A percentile compares a stretch with the other conserved stretches of the same genome.
Conservation (phyloP, 1,140 invertebrate species). For the Macrobrachium rosenbergii region DNA sequence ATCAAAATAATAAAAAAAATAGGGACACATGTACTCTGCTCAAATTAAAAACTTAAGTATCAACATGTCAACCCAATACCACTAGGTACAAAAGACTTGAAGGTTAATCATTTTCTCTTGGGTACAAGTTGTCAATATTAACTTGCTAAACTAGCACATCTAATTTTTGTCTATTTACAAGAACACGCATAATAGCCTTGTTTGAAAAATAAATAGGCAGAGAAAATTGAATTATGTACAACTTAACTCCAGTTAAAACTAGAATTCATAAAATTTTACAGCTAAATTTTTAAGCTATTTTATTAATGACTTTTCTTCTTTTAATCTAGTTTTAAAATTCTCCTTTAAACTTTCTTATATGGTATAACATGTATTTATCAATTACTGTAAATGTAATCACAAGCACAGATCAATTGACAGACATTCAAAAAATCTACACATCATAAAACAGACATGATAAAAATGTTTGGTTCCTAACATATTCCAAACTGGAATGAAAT, state of each 20-base stretch:
- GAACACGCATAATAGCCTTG: conserved; percentile 27
- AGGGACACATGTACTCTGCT: conserved; percentile 21
- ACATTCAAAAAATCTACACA: too few relatives aligned
- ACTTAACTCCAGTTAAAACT: conserved; percentile 18
- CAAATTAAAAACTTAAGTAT: conserved; percentile 33
- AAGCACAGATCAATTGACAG: too few relatives aligned
- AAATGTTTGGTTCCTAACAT: neutral
- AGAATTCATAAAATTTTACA: conserved; percentile 16
- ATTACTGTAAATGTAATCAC: too few relatives aligned
- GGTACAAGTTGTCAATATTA: conserved; percentile 31
- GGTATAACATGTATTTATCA: too few relatives aligned
- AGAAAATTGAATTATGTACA: conserved; percentile 39
- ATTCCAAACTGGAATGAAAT: conserved; percentile 12
- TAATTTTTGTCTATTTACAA: conserved; percentile 41
- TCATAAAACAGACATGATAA: too few relatives aligned
- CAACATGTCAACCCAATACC: conserved; percentile 16
- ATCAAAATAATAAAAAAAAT: conserved; percentile 5
- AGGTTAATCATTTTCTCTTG: conserved; percentile 15
- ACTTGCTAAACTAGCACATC: conserved; percentile 45
- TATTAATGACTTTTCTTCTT: neutral
- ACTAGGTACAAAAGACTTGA: conserved; percentile 18
- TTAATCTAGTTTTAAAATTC: conserved; percentile 7
- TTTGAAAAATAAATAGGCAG: conserved; percentile 31
- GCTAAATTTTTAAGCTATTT: conserved; percentile 4
- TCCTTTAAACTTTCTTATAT: too few relatives aligned